Evolutionary conservation across 2,113 vertebrate species (phyloP), one percentile per base, ranked within the genome.

Genomic region (Rhadina sibilatrix): DNA sequence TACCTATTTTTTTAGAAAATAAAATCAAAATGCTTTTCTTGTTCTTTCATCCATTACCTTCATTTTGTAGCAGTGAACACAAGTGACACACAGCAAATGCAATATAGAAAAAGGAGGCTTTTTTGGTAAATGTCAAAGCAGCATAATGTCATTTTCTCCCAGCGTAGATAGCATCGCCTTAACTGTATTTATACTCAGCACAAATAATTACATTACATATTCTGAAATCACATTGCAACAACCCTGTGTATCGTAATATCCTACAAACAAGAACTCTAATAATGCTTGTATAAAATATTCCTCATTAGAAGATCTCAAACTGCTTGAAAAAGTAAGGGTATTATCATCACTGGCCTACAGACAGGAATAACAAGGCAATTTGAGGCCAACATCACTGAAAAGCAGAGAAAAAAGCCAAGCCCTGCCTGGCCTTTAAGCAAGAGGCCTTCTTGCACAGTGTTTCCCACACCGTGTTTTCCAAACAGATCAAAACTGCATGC

Each of bases 61-160:
- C 30, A 54, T 86, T 84, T 92, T 53, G 52, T 42, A 69, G 31
- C 42, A 88, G 33, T 37, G 35, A 90, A 50, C 21, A 71, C 24
- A 88, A 90, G 47, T 38, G 65, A 38, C 27, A 91, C 25, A 60
- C 11, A 72, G 76, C 15, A 96, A 97, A 95, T 54, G 40, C 23
- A 94, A 78, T 86, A 70, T 2, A 91, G 75, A 75, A 93, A 59
- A 85, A 83, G 25, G 27, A 59, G 20, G 1, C 4, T 28, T 44
- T 83, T 89, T 83, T 52, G 44, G 68, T 83, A 96, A 97, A 96
- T 95, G 90, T 92, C 96, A 96, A 49, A 86, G 72, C 49, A 93
- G 49, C 66, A 88, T 76, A 92, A 91, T 92, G 66, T 66, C 52
- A 89, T 68, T 93, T 89, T 79, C 74, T 83, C 65, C 71, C 52